Base-by-base conservation (phyloP, 1,140 invertebrate species). In the Eufriesea mexicana region DNA sequence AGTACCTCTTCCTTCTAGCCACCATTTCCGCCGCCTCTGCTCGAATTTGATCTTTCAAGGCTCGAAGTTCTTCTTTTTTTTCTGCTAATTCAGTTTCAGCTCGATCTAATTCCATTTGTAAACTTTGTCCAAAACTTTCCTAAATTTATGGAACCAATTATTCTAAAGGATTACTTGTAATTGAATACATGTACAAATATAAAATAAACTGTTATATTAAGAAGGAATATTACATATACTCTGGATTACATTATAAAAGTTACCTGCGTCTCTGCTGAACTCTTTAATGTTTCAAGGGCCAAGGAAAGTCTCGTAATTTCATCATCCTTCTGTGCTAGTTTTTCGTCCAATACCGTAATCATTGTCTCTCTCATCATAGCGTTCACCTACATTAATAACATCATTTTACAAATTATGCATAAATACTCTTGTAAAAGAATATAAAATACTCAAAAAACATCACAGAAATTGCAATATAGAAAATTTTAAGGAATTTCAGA, bases 51-150 rank as follows among this genome's bases (percentile, higher is more conserved):
- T 94, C 92, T 74, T 94, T 94, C 20, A 94, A 75, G 61, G 88
- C 84, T 82, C 91, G 84, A 10, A 94, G 45, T 75, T 94, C 93
- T 77, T 93, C 91, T 67, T 92, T 94, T 45, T 92, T 92, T 25
- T 92, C 92, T 16, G 89, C 90, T 9, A 94, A 84, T 66, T 93
- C 92, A 0, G 91, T 90, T 82, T 94, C 93, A 0, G 92, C 92
- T 10, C 90, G 89, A 87, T 94, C 94, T 16, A 94, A 88, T 84
- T 94, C 93, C 47, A 89, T 77, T 86, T 94, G 93, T 14, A 94
- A 89, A 86, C 93, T 94, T 80, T 94, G 92, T 82, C 93, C 92
- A 57, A 94, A 94, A 80, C 93, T 94, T 73, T 93, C 92, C 93
- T 94, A 71, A 73, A 79, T 78, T 62, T 72, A n/a, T 35, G 20